A percentile compares a stretch with the other conserved stretches of the same genome.
phyloP scores from a whole-genome alignment of 2,797 vertebrate genomes.

The Decapterus maruadsi region DNA sequence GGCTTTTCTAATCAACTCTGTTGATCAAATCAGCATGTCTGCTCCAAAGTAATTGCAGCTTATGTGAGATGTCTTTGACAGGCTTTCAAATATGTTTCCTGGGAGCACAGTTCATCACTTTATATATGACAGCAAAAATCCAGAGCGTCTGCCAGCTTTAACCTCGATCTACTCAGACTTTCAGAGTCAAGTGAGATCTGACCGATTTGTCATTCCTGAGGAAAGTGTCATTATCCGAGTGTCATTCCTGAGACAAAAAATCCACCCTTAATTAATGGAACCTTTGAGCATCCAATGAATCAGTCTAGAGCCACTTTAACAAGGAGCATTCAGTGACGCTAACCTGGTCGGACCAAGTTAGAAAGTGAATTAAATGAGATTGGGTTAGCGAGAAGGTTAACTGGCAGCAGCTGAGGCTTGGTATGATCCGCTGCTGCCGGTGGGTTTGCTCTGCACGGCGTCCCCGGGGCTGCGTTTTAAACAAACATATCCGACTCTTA shows the following conservation, averaged over 20 bases:
- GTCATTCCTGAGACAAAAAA: conserved; percentile 48
- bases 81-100: conserved; percentile 54
- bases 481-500: conserved; percentile 74
- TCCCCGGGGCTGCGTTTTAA: conserved; percentile 64
- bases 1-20: conserved; percentile 34
- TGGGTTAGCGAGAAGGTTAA: conserved; percentile 27
- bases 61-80: conserved; percentile 62
- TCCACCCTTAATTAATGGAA: conserved; percentile 1
- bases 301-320: not conserved
- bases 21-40: conserved; percentile 44
- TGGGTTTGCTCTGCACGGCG: conserved; percentile 39
- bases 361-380: not conserved
- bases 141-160: conserved; percentile 47
- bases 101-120: conserved; percentile 60
- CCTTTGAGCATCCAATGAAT: conserved; percentile 9
- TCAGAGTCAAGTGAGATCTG: conserved; percentile 48
- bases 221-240: conserved; percentile 33
- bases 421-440: conserved; percentile 51
- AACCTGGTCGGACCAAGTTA: conserved; percentile 40
- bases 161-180: conserved; percentile 58
- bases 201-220: conserved; percentile 63
- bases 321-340: conserved; percentile 26
- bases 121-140: conserved; percentile 69
- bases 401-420: conserved; percentile 36
- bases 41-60: conserved; percentile 58